Evolutionary conservation across 2,797 vertebrate species (phyloP).

Genomic region (Pangasius krempfi): DNA sequence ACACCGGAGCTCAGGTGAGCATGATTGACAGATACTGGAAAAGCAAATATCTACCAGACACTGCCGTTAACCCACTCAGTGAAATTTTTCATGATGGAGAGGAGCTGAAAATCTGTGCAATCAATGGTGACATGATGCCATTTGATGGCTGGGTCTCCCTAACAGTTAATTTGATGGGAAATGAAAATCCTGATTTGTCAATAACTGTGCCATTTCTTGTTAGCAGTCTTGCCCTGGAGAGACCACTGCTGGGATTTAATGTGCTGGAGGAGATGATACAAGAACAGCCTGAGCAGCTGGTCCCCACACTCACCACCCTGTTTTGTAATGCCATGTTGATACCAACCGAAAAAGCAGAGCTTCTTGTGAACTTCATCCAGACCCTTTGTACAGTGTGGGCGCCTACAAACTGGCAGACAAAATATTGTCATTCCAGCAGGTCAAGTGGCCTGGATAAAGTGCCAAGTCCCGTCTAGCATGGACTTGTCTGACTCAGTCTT

Average conservation of each 20-base stretch:
- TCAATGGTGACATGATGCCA: constrained; percentile 35
- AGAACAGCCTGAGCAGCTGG: neutral
- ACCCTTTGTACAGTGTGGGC: neutral
- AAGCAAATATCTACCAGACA: rapidly evolving
- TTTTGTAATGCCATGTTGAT: constrained; percentile 19
- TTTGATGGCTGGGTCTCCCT: constrained; percentile 54
- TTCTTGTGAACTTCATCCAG: constrained; percentile 34
- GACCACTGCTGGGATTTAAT: constrained; percentile 31
- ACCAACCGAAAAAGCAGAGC: constrained; percentile 17
- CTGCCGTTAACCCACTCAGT: neutral
- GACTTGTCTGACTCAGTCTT: constrained; percentile 4
- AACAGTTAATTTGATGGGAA: constrained; percentile 35
- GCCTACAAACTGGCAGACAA: constrained; percentile 17
- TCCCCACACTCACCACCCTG: neutral
- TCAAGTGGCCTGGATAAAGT: constrained; percentile 44
- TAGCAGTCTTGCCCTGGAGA: neutral
- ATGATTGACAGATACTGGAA: neutral
- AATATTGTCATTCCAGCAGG: constrained; percentile 32
- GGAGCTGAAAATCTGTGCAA: constrained; percentile 19
- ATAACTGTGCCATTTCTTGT: constrained; percentile 29
- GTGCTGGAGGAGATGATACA: constrained; percentile 23
- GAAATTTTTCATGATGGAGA: constrained; percentile 45
- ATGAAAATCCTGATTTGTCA: constrained; percentile 15
- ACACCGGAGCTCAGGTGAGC: neutral
- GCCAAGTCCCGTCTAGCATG: constrained; percentile 18